Conservation (phyloP, 2,113 vertebrate species). For the Pelusios castaneus region DNA sequence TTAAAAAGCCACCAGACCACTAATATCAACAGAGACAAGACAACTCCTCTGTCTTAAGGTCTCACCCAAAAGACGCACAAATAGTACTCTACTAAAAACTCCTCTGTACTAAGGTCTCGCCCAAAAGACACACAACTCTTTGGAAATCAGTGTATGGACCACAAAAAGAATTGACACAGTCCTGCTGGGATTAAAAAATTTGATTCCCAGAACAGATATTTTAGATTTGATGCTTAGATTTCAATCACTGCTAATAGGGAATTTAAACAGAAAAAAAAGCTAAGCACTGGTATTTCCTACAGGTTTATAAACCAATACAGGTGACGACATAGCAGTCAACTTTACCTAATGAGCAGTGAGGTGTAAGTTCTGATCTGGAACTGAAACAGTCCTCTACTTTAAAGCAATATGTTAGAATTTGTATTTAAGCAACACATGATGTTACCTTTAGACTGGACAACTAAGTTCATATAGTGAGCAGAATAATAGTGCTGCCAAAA, state of each 20-base stretch:
- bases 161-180: neutral
- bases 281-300: constrained; percentile 1
- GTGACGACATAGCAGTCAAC: neutral
- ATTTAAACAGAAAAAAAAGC: constrained; percentile 3
- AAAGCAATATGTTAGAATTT: neutral
- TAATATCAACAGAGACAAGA: neutral
- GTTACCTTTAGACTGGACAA: constrained; percentile 86
- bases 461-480: constrained; percentile 87
- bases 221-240: neutral
- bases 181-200: neutral
- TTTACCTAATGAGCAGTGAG: neutral
- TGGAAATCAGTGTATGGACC: neutral
- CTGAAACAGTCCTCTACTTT: neutral
- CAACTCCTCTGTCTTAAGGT: neutral
- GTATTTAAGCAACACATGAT: neutral
- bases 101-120: neutral
- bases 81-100: neutral
- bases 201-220: neutral
- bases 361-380: neutral
- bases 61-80: neutral
- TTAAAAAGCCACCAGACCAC: neutral
- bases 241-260: neutral
- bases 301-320: neutral
- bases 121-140: neutral
- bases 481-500: constrained; percentile 87